Evolutionary conservation across 2,888 invertebrate genomes (phyloP), one percentile per base, ranked within the genome.

Genomic region (Oscheius sp.): DNA sequence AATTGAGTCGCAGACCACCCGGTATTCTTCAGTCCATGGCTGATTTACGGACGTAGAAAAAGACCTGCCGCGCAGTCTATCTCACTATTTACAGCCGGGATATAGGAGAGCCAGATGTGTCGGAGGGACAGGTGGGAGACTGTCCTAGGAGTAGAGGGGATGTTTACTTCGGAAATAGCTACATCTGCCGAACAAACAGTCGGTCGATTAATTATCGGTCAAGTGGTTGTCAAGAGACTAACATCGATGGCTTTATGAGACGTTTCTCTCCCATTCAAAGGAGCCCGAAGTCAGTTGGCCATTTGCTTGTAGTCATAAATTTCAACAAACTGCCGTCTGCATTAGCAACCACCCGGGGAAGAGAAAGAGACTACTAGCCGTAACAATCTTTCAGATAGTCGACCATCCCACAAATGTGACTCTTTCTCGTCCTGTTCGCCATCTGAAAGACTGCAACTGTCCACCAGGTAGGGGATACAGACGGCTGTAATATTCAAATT

Each of bases 231-330:
- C 59, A 59, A 59, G n/a, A 41, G 41, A 44, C 24, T 44, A n/a
- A 3, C 41, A 14, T 4, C 41, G 41, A 41, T 41, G 41, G 14
- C 20, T 20, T 2, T 17, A 41, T 41, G n/a, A 41, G 41, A 6
- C 20, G 20, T 17, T 41, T 4, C n/a, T 20, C 12, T 14, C 12
- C 20, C 20, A 17, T 41, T 3, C 4, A 12, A 12, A 41, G 41
- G 41, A 12, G 36, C 36, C 41, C 17, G 14, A 20, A 54, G 59
- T 44, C 59, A 59, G 44, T 59, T 59, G 59, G 20, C 44, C 63
- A 26, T 22, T 38, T 50, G 63, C 63, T 64, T 64, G 63, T 64
- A 64, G 63, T 41, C 50, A 64, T 64, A 64, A 64, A 64, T 64
- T 64, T 49, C 5, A 28, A 33, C 50, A 64, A 61, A 64, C 51